A percentile compares a stretch with the other conserved stretches of the same genome.
Evolutionary conservation across 2,797 vertebrate genomes (phyloP).

Genomic region (Danio albolineatus): DNA sequence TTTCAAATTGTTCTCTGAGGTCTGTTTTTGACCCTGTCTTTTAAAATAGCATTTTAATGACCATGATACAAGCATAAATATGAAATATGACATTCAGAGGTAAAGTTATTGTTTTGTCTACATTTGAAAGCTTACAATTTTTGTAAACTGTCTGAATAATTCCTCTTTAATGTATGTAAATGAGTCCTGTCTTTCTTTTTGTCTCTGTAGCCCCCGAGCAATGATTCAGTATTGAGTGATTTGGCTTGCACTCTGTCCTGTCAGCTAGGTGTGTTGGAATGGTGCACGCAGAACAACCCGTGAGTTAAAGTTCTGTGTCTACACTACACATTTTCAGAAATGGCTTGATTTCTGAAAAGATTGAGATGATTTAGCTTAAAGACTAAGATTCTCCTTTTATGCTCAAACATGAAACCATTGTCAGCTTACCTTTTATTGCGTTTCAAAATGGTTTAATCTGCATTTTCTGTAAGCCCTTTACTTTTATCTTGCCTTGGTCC

Average conservation of each 20-base stretch:
- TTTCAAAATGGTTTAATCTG: no score
- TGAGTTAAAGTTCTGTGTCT: conserved; percentile 68
- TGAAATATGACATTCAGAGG: not conserved
- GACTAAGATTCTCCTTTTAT: no score
- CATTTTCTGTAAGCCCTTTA: no score
- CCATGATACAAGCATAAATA: no score
- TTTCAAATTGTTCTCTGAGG: no score
- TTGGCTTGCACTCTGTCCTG: conserved; percentile 87
- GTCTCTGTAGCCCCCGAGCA: conserved; percentile 76
- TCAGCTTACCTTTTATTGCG: no score
- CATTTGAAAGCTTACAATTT: not conserved
- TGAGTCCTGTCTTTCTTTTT: not conserved
- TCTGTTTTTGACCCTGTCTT: no score
- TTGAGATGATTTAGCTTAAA: no score
- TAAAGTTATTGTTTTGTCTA: not conserved
- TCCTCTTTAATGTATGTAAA: not conserved
- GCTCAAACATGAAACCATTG: no score
- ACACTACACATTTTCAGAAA: not conserved
- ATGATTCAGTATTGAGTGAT: conserved; percentile 86
- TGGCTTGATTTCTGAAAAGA: not conserved
- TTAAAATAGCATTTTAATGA: no score
- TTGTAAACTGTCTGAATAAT: not conserved
- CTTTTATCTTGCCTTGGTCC: no score
- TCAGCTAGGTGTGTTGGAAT: conserved; percentile 90
- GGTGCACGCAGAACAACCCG: conserved; percentile 90